Evolutionary conservation across 2,888 invertebrate genomes (phyloP).

Genomic region (Embidobia sp.): DNA sequence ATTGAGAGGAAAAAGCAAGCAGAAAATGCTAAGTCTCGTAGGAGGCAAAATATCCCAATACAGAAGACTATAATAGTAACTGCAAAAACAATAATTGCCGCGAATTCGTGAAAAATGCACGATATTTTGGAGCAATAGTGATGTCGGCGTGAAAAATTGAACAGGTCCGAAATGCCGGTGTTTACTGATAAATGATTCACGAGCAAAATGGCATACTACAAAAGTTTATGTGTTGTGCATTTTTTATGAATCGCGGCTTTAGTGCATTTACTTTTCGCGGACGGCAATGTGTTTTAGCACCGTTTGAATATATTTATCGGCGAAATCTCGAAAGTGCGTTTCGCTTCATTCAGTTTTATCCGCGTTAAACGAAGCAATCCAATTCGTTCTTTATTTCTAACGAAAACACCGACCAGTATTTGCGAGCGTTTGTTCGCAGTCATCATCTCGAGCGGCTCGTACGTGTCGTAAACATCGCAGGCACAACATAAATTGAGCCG

Average conservation of each 20-base stretch:
- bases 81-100: neutral
- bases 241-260: slow-evolving; percentile 19
- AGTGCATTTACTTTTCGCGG: slow-evolving; percentile 17
- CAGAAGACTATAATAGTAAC: neutral
- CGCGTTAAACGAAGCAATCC: no score
- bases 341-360: no score
- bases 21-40: no score
- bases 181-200: slow-evolving; percentile 22
- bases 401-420: no score
- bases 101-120: neutral
- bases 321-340: slow-evolving; percentile 11
- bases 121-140: slow-evolving; percentile 12
- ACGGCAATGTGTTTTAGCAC: slow-evolving; percentile 1
- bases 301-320: slow-evolving; percentile 3
- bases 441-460: neutral
- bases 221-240: slow-evolving; percentile 18
- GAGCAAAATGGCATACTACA: slow-evolving; percentile 15
- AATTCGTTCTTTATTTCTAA: no score
- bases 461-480: neutral
- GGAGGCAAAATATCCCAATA: no score
- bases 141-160: slow-evolving; percentile 13
- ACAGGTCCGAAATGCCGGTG: slow-evolving; percentile 6
- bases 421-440: neutral
- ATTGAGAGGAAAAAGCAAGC: no score
- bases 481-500: slow-evolving; percentile 17